A percentile compares a stretch with the other conserved stretches of the same genome.
These are phyloP conservation scores for Xestia xanthographa DNA, from an alignment of 2,888 invertebrate genomes.

Conservation along the genomic window DNA sequence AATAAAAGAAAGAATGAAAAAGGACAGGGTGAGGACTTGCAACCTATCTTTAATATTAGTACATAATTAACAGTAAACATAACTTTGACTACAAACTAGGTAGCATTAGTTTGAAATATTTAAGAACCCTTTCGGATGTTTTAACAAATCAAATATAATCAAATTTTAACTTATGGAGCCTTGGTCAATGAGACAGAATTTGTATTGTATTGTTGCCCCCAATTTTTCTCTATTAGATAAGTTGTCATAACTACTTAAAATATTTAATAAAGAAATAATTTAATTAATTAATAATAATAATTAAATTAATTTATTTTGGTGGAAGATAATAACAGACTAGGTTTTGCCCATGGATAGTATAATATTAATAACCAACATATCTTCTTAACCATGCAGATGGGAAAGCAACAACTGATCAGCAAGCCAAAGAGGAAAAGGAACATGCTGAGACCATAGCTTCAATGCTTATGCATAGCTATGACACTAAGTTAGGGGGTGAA, in stretches of 20 bases:
- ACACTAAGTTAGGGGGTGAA: conserved; percentile 83
- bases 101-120: background rate
- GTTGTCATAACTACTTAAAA: background rate
- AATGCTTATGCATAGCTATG: conserved; percentile 83
- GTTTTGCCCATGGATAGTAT: background rate
- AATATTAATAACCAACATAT: background rate
- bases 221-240: background rate
- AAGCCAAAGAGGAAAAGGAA: conserved; percentile 81
- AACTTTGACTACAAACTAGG: background rate
- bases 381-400: conserved; percentile 69
- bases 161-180: background rate
- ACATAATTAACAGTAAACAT: background rate
- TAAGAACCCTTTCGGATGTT: background rate
- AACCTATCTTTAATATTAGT: background rate
- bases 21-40: conserved; percentile 69
- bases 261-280: too few species aligned
- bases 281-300: too few species aligned
- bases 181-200: background rate
- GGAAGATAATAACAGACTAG: background rate
- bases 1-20: conserved; percentile 81
- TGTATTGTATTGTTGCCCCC: background rate
- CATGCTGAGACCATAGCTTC: conserved; percentile 80
- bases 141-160: background rate
- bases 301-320: conserved; percentile 8
- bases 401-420: conserved; percentile 75